phyloP scores from a whole-genome alignment of 2,888 invertebrate species.

The Holacanthella duospinosa region DNA sequence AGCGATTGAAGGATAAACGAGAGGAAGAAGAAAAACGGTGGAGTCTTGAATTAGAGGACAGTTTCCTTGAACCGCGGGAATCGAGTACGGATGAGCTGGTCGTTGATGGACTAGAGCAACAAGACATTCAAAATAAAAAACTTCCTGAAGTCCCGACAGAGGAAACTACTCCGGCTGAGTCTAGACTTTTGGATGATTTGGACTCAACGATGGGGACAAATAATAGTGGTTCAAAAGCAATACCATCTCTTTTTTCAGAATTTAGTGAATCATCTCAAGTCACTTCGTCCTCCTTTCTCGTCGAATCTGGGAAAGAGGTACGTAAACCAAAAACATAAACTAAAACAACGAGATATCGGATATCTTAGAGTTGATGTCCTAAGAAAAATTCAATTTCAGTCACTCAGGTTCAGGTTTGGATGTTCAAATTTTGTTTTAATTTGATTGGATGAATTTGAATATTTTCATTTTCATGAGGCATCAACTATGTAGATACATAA shows the following conservation, averaged over 20 bases:
- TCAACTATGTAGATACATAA: too few species aligned
- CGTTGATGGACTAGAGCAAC: background rate
- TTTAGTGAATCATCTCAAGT: constrained; percentile 12
- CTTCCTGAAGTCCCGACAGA: background rate
- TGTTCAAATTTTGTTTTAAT: background rate
- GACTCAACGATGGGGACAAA: background rate
- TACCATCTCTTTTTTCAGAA: too few species aligned
- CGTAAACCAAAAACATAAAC: too few species aligned
- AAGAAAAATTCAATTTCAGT: too few species aligned
- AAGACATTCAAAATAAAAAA: background rate
- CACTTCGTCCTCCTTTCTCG: constrained; percentile 29
- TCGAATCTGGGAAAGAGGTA: constrained; percentile 39
- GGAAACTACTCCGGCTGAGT: background rate
- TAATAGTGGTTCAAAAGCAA: too few species aligned
- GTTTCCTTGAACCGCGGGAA: too few species aligned
- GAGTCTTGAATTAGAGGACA: too few species aligned
- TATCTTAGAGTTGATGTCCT: too few species aligned
- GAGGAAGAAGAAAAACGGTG: background rate
- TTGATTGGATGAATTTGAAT: too few species aligned
- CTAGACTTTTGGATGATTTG: background rate
- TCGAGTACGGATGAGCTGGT: background rate
- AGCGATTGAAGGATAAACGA: background rate
- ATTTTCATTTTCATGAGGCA: too few species aligned
- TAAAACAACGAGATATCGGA: too few species aligned
- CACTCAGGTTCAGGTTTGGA: too few species aligned